These are phyloP conservation scores for Falco peregrinus DNA, from an alignment of 2,797 vertebrate genomes.

Conservation along the genomic window DNA sequence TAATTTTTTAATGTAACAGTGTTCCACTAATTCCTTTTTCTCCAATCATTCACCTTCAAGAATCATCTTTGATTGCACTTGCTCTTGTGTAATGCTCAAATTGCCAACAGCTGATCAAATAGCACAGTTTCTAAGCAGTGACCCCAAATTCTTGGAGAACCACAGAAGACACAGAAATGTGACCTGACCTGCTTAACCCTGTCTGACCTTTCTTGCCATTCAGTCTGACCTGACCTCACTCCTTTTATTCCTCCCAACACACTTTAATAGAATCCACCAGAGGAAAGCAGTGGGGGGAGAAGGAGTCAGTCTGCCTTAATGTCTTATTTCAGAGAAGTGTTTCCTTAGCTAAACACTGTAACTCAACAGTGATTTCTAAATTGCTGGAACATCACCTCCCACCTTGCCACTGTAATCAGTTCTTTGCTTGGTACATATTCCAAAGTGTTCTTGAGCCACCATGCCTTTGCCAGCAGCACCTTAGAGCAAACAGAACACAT, in stretches of 20 bases:
- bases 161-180: conserved; percentile 60
- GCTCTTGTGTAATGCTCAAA: conserved; percentile 72
- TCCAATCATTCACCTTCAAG: conserved; percentile 54
- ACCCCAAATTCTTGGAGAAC: conserved; percentile 60
- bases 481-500: neutral
- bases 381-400: conserved; percentile 54
- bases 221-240: conserved; percentile 36
- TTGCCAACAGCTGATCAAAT: conserved; percentile 81
- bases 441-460: neutral
- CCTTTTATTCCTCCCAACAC: conserved; percentile 47
- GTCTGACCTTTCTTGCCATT: conserved; percentile 57
- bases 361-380: conserved; percentile 42
- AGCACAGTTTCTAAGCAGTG: conserved; percentile 55
- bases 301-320: neutral
- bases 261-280: conserved; percentile 36
- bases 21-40: conserved; percentile 6
- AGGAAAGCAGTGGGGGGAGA: conserved; percentile 33
- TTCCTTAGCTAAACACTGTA: conserved; percentile 46
- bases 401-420: neutral
- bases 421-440: neutral
- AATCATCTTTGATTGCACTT: conserved; percentile 72
- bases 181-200: conserved; percentile 70
- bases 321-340: conserved; percentile 48
- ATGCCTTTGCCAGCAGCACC: neutral
- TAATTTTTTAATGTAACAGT: neutral